These are phyloP conservation scores for Apamea anceps DNA, from an alignment of 2,888 invertebrate genomes.

Conservation along the genomic window DNA sequence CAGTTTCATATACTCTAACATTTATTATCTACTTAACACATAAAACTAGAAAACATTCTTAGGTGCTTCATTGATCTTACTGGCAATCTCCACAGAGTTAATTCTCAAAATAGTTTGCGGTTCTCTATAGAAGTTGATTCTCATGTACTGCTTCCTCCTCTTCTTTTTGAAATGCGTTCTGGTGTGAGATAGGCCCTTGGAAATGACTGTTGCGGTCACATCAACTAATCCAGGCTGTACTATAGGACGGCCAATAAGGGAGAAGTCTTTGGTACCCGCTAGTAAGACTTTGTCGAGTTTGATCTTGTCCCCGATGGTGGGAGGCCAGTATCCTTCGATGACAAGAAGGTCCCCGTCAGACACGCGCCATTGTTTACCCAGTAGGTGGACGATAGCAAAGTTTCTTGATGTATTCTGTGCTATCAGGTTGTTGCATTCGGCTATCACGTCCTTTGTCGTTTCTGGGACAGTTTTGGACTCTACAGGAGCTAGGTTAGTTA, in stretches of 20 bases:
- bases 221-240: conserved; percentile 93
- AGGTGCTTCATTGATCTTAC: conserved; percentile 88
- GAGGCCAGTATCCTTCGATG: conserved; percentile 96
- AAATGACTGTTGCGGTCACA: conserved; percentile 95
- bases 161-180: conserved; percentile 94
- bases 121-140: conserved; percentile 93
- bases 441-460: conserved; percentile 89
- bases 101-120: conserved; percentile 94
- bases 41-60: conserved; percentile 78
- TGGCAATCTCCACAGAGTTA: conserved; percentile 92
- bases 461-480: conserved; percentile 74
- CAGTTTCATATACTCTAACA: conserved; percentile 62
- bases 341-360: conserved; percentile 96
- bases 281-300: conserved; percentile 95
- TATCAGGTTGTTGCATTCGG: conserved; percentile 92
- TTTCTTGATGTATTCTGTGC: conserved; percentile 91
- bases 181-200: conserved; percentile 95
- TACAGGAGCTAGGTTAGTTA: conserved; percentile 75
- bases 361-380: conserved; percentile 96
- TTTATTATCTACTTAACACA: conserved; percentile 69
- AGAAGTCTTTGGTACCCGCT: conserved; percentile 95
- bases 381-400: conserved; percentile 95
- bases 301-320: conserved; percentile 94
- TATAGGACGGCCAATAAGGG: conserved; percentile 94
- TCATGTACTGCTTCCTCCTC: conserved; percentile 94